Percentiles rank a stretch among this genome's conserved stretches.
Evolutionary conservation across 2,888 invertebrate genomes (phyloP).

Genomic region (Drosophila helvetica): DNA sequence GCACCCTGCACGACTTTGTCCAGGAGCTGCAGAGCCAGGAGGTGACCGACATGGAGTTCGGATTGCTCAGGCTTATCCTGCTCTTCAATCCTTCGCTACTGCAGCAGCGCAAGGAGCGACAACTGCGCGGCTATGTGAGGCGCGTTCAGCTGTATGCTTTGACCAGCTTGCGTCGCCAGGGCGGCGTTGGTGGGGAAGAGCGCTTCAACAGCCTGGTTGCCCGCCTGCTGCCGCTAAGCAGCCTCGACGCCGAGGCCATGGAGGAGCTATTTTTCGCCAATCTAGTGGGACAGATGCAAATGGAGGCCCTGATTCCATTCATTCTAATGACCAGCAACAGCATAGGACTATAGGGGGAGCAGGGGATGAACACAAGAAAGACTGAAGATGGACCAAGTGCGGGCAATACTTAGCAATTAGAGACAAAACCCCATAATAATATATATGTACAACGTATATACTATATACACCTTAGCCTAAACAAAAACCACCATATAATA

Average conservation of each 20-base stretch:
- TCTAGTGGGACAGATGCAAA: constrained; percentile 95
- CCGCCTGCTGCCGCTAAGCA: constrained; percentile 89
- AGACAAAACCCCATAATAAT: constrained; percentile 36
- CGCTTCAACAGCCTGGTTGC: constrained; percentile 85
- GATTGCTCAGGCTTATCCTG: constrained; percentile 92
- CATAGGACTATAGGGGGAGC: constrained; percentile 55
- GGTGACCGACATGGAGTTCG: constrained; percentile 93
- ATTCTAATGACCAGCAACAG: constrained; percentile 87
- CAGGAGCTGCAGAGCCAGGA: constrained; percentile 89
- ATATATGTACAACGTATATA: constrained; percentile 16
- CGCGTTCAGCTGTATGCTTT: constrained; percentile 80
- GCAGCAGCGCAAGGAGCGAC: constrained; percentile 75
- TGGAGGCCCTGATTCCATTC: constrained; percentile 97
- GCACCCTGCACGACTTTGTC: constrained; percentile 92
- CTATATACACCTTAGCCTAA: neutral
- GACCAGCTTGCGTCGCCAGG: constrained; percentile 69
- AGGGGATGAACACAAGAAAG: constrained; percentile 47
- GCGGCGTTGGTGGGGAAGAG: constrained; percentile 80
- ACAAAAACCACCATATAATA: constrained; percentile 24
- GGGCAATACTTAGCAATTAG: constrained; percentile 71
- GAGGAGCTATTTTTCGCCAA: constrained; percentile 97
- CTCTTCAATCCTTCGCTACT: constrained; percentile 91
- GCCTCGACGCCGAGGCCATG: constrained; percentile 89
- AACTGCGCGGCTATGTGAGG: constrained; percentile 72
- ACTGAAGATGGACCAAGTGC: constrained; percentile 66